A percentile compares a stretch with the other conserved stretches of the same genome.
phyloP scores from a whole-genome alignment of 2,888 invertebrate species.

The Yponomeuta sedellus region DNA sequence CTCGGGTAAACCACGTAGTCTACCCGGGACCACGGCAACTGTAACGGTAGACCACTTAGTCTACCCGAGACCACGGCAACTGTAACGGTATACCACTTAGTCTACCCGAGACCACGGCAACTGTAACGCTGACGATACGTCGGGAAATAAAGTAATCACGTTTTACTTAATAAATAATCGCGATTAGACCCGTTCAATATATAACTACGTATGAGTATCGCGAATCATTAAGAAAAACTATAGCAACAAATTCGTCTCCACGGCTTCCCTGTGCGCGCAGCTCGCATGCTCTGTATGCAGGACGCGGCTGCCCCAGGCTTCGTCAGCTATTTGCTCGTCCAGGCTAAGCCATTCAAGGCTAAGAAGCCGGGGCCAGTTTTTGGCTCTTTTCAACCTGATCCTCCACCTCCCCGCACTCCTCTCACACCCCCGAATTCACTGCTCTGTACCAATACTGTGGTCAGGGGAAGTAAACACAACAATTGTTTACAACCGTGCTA shows the following conservation, averaged over 20 bases:
- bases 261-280: slow-evolving; percentile 30
- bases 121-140: too few species aligned
- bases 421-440: neutral
- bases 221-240: too few species aligned
- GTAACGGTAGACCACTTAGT: too few species aligned
- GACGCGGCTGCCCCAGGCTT: slow-evolving; percentile 68
- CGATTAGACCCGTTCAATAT: too few species aligned
- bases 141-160: too few species aligned
- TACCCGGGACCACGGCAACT: too few species aligned
- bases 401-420: slow-evolving; percentile 32
- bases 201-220: too few species aligned
- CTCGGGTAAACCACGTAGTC: too few species aligned
- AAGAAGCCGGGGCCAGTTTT: slow-evolving; percentile 71
- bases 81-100: too few species aligned
- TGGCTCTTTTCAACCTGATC: slow-evolving; percentile 68
- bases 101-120: too few species aligned
- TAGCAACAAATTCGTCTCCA: slow-evolving; percentile 31
- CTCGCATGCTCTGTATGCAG: slow-evolving; percentile 70
- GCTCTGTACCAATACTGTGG: neutral
- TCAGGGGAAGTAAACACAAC: neutral
- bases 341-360: slow-evolving; percentile 77
- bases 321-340: slow-evolving; percentile 75
- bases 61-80: too few species aligned
- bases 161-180: too few species aligned
- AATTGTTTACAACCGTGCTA: neutral